Base-by-base conservation (phyloP, 2,888 invertebrate genomes). In the Sarcophaga caerulescens region DNA sequence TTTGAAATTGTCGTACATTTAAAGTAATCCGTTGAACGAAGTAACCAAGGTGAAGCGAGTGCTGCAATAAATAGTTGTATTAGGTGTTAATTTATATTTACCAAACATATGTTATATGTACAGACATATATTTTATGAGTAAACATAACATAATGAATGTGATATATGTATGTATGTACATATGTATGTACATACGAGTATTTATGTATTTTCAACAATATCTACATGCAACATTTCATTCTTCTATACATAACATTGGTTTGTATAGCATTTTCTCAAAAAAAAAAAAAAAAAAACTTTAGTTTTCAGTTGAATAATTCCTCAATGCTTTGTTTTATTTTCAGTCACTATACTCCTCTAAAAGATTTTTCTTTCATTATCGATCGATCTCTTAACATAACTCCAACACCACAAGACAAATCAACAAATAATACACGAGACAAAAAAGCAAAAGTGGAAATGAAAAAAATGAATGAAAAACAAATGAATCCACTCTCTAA, bases 401-500 rank as follows among this genome's bases (percentile, higher is more conserved):
- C 14, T 14, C 12, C 12, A 52, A 23, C 45, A 14, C 12, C 17
- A 17, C 4, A 52, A 52, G 17, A 52, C 52, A 52, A 52, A 57
- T 47, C 17, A 47, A 23, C 3, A 57, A 70, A 47, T 19, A 11
- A 21, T 21, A 47, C 19, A 57, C 57, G 23, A 23, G 23, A 6
- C 57, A 14, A 11, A 57, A 70, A 70, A 47, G 21, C 19, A 45
- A 45, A 44, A 52, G 52, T 52, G 17, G 10, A 52, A 52, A 52
- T 59, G n/a, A n/a, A n/a, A 19, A 17, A 21, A 71, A 44, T n/a
- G 35, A 68, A 60, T 17, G 21, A 63, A 47, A 89, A 90, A 35
- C 35, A 35, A 35, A 35, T 35, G 35, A 90, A 90, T 89, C 17
- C 52, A 52, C 90, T 87, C 89, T 90, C 90, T 90, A 90, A 90